Evolutionary conservation across 1,140 invertebrate species (phyloP).

Genomic region (Cydia splendana): DNA sequence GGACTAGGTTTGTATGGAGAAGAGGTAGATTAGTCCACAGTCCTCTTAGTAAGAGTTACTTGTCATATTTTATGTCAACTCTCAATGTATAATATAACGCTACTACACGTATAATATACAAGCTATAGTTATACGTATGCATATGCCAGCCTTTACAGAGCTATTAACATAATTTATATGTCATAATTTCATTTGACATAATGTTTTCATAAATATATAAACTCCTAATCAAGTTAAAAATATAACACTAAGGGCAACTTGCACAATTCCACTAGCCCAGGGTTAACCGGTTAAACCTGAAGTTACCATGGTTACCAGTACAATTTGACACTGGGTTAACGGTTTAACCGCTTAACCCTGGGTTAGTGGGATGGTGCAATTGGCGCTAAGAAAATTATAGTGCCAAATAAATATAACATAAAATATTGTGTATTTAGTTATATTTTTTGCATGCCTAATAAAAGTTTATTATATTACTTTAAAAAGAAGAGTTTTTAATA

Average conservation of each 20-base stretch:
- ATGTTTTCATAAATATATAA: neutral
- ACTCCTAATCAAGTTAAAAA: neutral
- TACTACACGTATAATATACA: constrained; percentile 67
- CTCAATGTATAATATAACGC: constrained; percentile 70
- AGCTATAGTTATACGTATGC: constrained; percentile 71
- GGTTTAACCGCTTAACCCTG: too few species aligned
- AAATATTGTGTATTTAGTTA: neutral
- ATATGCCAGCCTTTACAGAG: constrained; percentile 58
- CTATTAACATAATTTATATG: neutral
- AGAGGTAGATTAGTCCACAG: too few species aligned
- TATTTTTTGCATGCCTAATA: neutral
- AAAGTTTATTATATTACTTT: neutral
- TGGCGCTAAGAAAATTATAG: too few species aligned
- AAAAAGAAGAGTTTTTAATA: too few species aligned
- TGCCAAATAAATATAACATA: neutral
- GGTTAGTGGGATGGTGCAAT: too few species aligned
- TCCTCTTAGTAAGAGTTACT: neutral
- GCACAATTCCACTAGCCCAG: too few species aligned
- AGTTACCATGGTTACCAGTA: too few species aligned
- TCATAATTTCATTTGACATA: constrained; percentile 8
- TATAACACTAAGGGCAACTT: too few species aligned
- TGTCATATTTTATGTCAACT: neutral
- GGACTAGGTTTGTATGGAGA: too few species aligned
- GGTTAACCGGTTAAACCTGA: too few species aligned
- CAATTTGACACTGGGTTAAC: too few species aligned